Conservation (phyloP, 2,113 vertebrate genomes). For the Raphicerus campestris region DNA sequence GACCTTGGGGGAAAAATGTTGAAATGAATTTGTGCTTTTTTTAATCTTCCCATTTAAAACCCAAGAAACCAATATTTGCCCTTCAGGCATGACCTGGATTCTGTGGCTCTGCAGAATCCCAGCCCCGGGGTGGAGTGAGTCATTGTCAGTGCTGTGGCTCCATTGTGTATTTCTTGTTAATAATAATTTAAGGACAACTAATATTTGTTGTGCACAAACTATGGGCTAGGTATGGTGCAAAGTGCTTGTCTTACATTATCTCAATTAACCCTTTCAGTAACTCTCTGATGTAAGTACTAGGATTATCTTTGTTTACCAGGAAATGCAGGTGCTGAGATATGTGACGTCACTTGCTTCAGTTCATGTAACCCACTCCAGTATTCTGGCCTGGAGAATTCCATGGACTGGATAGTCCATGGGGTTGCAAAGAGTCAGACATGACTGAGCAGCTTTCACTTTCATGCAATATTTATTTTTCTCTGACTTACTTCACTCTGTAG, state of each 20-base stretch:
- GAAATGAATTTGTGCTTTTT: slow-evolving; percentile 42
- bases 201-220: neutral
- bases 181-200: neutral
- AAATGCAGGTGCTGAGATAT: neutral
- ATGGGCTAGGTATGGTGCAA: neutral
- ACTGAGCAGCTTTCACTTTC: neutral
- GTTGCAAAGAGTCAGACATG: neutral
- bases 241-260: neutral
- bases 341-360: neutral
- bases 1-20: neutral
- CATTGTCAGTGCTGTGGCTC: neutral
- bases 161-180: neutral
- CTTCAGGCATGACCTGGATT: neutral
- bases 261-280: neutral
- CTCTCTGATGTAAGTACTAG: neutral
- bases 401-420: neutral
- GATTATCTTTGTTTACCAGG: neutral
- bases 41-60: neutral
- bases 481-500: neutral
- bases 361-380: neutral
- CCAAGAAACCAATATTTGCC: neutral
- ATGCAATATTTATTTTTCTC: neutral
- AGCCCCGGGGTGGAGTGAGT: neutral
- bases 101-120: neutral
- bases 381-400: neutral